Base-by-base conservation (phyloP, 2,113 vertebrate species). In the Neodontobutis hainanensis region DNA sequence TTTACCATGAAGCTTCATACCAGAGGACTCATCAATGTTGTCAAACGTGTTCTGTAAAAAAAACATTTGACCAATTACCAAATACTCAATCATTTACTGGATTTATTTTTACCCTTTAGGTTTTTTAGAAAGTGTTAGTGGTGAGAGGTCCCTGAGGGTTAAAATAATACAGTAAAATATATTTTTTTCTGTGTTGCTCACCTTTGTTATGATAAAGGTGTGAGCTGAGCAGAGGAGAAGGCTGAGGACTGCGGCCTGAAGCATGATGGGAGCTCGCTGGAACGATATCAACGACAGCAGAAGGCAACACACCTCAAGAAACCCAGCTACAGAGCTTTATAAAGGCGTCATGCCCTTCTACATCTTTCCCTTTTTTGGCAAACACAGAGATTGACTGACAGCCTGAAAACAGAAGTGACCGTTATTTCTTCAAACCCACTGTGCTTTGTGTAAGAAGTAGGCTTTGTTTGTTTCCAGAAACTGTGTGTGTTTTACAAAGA, bases 21-120 rank as follows among this genome's bases (percentile, higher is more conserved):
- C 55, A 42, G 55, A 42, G 55, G 36, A 58, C 42, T 58, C 55
- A 38, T 58, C 55, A 58, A 16, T 58, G n/a, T 43, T 42, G 10
- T 58, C 55, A 42, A 58, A 16, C 0, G 52, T 55, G 34, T 55
- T 35, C 52, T 55, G 34, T 12, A 55, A 55, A 55, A 35, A 35
- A 5, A 46, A 27, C 1, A 27, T 27, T 27, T 27, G 1, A 1
- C 19, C 19, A 27, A 27, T 27, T 27, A 27, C 19, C 19, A 27
- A 27, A 27, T 27, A 27, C 19, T 27, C 19, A 27, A 27, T 27
- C 3, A 2, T 27, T 27, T 27, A 27, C 19, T 2, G 19, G 19
- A 27, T 27, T 27, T 27, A 27, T 27, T 27, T n/a, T 27, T 27
- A 27, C 19, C 19, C 19, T 27, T 27, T 27, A 27, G 19, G 19